Base-by-base conservation (phyloP, 1,140 invertebrate genomes). In the Leptinotarsa lineolata region DNA sequence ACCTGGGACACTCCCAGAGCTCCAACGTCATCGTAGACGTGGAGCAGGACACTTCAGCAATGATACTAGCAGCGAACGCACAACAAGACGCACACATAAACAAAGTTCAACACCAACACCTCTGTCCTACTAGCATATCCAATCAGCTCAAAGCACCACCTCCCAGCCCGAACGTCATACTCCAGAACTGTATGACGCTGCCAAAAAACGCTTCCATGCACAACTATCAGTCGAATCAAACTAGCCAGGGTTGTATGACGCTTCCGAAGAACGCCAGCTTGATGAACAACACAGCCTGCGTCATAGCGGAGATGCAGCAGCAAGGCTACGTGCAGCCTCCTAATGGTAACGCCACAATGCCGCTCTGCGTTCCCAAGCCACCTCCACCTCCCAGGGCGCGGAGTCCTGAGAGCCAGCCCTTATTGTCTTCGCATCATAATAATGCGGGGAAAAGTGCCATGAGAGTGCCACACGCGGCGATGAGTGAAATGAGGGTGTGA, bases 401-500 rank as follows among this genome's bases (percentile, higher is more conserved):
- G 77, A 88, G 86, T 74, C 88, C 88, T 16, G 88, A 90, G 78
- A 87, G 85, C 64, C 88, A 89, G 77, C 88, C 88, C 2, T 81
- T 89, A 60, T 83, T 88, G 66, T 84, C 86, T 71, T 71, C 78
- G 24, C 74, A 78, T 59, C 76, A 78, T 64, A 81, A 81, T 68
- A 77, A 65, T 44, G 72, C 72, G 20, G 30, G 30, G 0, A 39
- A 39, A 39, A 39, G 30, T 39, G 81, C 81, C 61, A 83, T 86
- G 74, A 88, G 91, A 77, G 87, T 92, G 70, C 91, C 91, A 48
- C 91, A 92, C 81, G 91, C 91, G 24, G 90, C 91, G 16, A 93
- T 93, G 85, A 92, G 90, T 68, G 92, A 94, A 85, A 94, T 94
- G 92, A 89, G 92, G 78, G 92, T 93, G 90, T 94, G 92, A 94